Percentiles rank a stretch among this genome's conserved stretches.
Conservation (phyloP, 2,888 invertebrate species). For the Papilio elwesi region DNA sequence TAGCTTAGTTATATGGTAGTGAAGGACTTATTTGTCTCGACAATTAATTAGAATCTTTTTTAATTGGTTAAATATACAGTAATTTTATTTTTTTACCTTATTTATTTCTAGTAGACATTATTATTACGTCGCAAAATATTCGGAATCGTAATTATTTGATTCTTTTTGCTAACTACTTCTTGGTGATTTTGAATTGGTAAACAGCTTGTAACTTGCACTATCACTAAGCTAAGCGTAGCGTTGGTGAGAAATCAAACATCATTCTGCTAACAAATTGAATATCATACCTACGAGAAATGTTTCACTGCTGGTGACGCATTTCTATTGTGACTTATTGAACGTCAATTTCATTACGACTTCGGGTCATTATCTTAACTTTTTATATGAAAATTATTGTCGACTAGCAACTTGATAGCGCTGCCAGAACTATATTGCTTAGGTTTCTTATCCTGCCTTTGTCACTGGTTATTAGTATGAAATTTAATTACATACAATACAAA, state of each 20-base stretch:
- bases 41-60: too few relatives aligned
- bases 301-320: conserved; percentile 26
- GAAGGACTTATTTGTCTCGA: too few relatives aligned
- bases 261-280: conserved; percentile 46
- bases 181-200: not conserved
- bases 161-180: not conserved
- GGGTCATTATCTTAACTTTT: not conserved
- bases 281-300: conserved; percentile 40
- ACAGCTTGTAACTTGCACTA: conserved; percentile 25
- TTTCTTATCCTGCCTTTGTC: not conserved
- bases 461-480: too few relatives aligned
- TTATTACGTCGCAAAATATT: not conserved
- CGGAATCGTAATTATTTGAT: not conserved
- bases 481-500: too few relatives aligned
- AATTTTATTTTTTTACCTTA: too few relatives aligned
- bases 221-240: conserved; percentile 38
- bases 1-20: too few relatives aligned
- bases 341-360: conserved; percentile 32
- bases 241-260: conserved; percentile 48
- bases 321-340: conserved; percentile 20
- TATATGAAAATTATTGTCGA: not conserved
- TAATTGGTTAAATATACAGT: too few relatives aligned
- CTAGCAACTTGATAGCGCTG: not conserved
- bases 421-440: not conserved
- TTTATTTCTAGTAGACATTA: too few relatives aligned